phyloP scores from a whole-genome alignment of 2,797 vertebrate species.

The Melanotaenia pygmaea region DNA sequence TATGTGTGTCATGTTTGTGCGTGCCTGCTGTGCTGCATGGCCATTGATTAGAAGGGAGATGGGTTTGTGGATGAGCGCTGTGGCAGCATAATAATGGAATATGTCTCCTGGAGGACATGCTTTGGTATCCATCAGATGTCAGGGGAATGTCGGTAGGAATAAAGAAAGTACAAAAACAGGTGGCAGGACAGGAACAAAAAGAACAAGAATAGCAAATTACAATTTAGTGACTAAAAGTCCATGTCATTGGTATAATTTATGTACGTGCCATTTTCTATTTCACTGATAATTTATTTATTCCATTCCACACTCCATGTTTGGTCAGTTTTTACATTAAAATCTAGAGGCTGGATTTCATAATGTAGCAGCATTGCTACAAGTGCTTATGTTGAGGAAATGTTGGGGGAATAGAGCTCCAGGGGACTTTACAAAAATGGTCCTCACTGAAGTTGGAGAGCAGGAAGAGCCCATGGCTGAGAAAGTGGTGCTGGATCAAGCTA shows the following conservation, averaged over 20 bases:
- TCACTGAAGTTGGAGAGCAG: conserved; percentile 31
- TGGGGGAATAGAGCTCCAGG: conserved; percentile 18
- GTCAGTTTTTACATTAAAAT: conserved; percentile 44
- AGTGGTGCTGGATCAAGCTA: conserved; percentile 18
- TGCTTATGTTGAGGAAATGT: conserved; percentile 21
- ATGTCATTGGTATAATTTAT: conserved; percentile 46
- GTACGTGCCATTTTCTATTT: conserved; percentile 47
- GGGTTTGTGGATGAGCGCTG: conserved; percentile 62
- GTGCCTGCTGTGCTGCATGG: conserved; percentile 67
- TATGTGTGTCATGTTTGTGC: conserved; percentile 40
- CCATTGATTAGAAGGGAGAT: conserved; percentile 71
- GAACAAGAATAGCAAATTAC: conserved; percentile 6
- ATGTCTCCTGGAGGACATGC: conserved; percentile 75
- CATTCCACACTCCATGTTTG: conserved; percentile 37
- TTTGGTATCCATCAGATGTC: conserved; percentile 70
- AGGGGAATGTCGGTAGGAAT: conserved; percentile 63
- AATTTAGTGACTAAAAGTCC: conserved; percentile 40
- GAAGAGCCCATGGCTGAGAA: conserved; percentile 28
- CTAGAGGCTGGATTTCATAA: conserved; percentile 32
- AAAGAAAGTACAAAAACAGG: conserved; percentile 41
- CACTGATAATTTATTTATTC: conserved; percentile 40
- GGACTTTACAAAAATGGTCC: conserved; percentile 41
- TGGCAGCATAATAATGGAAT: conserved; percentile 75
- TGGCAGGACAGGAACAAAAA: neutral
- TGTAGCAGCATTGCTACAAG: conserved; percentile 17